phyloP scores from a whole-genome alignment of 2,113 vertebrate species.

The Suricata suricatta region DNA sequence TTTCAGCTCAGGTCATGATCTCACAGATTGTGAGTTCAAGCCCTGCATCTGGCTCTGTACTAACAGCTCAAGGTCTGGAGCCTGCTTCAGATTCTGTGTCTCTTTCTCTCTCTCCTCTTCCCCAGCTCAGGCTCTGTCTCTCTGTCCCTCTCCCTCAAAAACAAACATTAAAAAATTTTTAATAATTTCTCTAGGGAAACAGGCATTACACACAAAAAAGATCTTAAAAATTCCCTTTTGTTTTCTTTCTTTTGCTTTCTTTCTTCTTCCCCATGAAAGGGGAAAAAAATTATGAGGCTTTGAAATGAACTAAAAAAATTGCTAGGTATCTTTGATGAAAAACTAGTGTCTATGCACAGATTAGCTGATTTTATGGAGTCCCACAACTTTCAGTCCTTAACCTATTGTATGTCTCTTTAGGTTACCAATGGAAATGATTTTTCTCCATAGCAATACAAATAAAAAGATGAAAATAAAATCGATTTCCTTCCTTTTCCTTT shows the following conservation, averaged over 20 bases:
- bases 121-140: too few relatives aligned
- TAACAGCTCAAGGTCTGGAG: too few relatives aligned
- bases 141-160: too few relatives aligned
- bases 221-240: background rate
- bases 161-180: too few relatives aligned
- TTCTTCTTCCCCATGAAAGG: background rate
- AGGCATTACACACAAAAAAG: background rate
- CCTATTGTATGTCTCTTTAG: background rate
- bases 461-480: background rate
- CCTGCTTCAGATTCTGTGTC: too few relatives aligned
- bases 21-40: too few relatives aligned
- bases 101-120: too few relatives aligned
- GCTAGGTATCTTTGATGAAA: background rate
- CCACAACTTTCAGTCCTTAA: background rate
- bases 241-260: background rate
- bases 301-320: background rate
- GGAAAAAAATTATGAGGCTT: background rate
- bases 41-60: too few relatives aligned
- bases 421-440: background rate
- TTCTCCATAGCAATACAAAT: background rate
- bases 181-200: background rate
- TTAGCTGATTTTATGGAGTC: background rate
- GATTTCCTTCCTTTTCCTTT: background rate
- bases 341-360: background rate
- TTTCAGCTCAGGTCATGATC: too few relatives aligned